phyloP scores from a whole-genome alignment of 1,140 invertebrate species.

The Riptortus pedestris region DNA sequence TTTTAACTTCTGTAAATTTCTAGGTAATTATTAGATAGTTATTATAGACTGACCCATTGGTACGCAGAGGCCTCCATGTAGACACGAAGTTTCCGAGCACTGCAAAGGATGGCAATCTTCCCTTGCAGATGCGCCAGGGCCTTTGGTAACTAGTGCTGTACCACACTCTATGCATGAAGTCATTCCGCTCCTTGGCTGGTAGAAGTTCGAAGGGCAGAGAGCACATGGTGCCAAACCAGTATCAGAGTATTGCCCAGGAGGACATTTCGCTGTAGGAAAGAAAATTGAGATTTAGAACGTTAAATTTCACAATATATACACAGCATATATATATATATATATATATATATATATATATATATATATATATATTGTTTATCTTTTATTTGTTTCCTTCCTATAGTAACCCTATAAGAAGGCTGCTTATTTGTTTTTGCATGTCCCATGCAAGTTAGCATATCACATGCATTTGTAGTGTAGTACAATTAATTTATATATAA shows the following conservation, averaged over 20 bases:
- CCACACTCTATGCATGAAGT: conserved; percentile 78
- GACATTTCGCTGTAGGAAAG: conserved; percentile 58
- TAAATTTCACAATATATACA: too few relatives aligned
- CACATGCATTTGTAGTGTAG: too few relatives aligned
- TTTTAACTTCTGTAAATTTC: too few relatives aligned
- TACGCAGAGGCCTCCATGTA: conserved; percentile 85
- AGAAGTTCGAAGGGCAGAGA: conserved; percentile 85
- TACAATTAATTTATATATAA: too few relatives aligned
- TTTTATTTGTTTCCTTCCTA: too few relatives aligned
- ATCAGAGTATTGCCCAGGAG: conserved; percentile 84
- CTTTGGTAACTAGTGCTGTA: conserved; percentile 70
- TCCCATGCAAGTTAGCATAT: too few relatives aligned
- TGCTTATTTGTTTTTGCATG: too few relatives aligned
- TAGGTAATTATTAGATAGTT: not conserved
- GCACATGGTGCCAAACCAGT: conserved; percentile 92
- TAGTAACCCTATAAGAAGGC: too few relatives aligned
- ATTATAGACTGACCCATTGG: conserved; percentile 48
- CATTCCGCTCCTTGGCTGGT: conserved; percentile 71
- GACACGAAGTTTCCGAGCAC: conserved; percentile 76
- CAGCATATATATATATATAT: too few relatives aligned
- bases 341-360: too few relatives aligned
- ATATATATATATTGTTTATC: too few relatives aligned
- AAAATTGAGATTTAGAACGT: too few relatives aligned
- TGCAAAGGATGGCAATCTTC: conserved; percentile 78
- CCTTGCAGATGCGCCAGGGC: conserved; percentile 57